A percentile compares a stretch with the other conserved stretches of the same genome.
These are phyloP conservation scores for Pangasius krempfi DNA, from an alignment of 2,797 vertebrate genomes.

Conservation along the genomic window DNA sequence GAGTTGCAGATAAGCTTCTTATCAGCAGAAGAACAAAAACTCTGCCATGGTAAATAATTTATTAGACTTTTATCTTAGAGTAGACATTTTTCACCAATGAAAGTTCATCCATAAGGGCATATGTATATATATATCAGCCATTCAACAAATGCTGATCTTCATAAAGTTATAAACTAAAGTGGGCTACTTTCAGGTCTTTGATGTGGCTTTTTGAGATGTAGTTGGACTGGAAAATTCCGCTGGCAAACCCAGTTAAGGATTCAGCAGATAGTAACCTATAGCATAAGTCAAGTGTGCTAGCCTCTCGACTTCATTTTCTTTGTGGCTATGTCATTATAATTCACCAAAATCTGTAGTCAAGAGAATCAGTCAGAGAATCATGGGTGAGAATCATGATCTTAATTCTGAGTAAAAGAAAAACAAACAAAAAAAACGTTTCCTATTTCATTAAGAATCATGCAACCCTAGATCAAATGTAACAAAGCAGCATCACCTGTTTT, in stretches of 20 bases:
- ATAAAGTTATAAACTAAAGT: background rate
- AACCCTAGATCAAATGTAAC: background rate
- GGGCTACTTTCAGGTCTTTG: background rate
- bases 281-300: background rate
- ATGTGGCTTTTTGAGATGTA: background rate
- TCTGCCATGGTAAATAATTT: background rate
- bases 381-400: background rate
- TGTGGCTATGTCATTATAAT: background rate
- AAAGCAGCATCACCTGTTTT: background rate
- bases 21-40: background rate
- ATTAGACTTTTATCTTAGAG: background rate
- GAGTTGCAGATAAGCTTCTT: background rate
- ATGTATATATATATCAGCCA: background rate
- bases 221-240: too few relatives aligned
- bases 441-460: background rate
- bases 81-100: background rate
- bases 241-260: background rate
- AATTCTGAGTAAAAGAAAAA: background rate
- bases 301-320: background rate
- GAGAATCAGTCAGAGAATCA: too few relatives aligned
- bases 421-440: background rate
- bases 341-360: background rate
- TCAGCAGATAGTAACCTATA: background rate
- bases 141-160: background rate
- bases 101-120: background rate